Percentiles rank a stretch among this genome's conserved stretches.
These are phyloP conservation scores for Eristalis pertinax DNA, from an alignment of 2,888 invertebrate genomes.

Conservation along the genomic window DNA sequence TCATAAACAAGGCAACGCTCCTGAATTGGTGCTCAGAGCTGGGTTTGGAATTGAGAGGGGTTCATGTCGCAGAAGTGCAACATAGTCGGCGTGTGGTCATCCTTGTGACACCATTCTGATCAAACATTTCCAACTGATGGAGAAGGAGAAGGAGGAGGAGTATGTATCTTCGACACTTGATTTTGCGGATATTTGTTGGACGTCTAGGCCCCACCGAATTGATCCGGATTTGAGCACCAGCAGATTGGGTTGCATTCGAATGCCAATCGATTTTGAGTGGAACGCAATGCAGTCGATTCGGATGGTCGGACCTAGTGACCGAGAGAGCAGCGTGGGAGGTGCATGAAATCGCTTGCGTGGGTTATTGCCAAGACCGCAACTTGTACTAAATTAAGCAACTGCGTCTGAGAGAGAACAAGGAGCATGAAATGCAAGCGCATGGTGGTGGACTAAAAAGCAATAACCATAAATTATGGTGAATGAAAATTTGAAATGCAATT, in stretches of 20 bases:
- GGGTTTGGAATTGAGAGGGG: not conserved
- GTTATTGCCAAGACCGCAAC: slow-evolving; percentile 54
- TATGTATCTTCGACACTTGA: slow-evolving; percentile 39
- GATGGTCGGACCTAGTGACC: slow-evolving; percentile 9
- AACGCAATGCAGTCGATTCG: slow-evolving; percentile 49
- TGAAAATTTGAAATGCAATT: no score
- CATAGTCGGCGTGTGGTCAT: slow-evolving; percentile 3
- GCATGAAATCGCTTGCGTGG: slow-evolving; percentile 39
- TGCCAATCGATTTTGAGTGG: slow-evolving; percentile 40
- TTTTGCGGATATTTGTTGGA: slow-evolving; percentile 65
- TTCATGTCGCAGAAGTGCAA: not conserved
- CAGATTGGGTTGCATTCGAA: slow-evolving; percentile 23
- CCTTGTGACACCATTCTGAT: slow-evolving; percentile 23
- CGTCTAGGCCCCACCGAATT: slow-evolving; percentile 60
- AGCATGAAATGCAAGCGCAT: no score
- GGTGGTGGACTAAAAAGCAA: no score
- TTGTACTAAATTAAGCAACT: slow-evolving; percentile 62
- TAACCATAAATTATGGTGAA: no score
- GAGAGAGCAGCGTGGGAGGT: slow-evolving; percentile 15
- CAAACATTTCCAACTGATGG: not conserved
- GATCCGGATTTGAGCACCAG: slow-evolving; percentile 46
- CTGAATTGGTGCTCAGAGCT: slow-evolving; percentile 25
- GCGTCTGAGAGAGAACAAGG: not conserved
- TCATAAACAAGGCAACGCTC: slow-evolving; percentile 60
- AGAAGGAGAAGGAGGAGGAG: slow-evolving; percentile 30